phyloP scores from a whole-genome alignment of 2,113 vertebrate genomes.

The Hymenochirus boettgeri region DNA sequence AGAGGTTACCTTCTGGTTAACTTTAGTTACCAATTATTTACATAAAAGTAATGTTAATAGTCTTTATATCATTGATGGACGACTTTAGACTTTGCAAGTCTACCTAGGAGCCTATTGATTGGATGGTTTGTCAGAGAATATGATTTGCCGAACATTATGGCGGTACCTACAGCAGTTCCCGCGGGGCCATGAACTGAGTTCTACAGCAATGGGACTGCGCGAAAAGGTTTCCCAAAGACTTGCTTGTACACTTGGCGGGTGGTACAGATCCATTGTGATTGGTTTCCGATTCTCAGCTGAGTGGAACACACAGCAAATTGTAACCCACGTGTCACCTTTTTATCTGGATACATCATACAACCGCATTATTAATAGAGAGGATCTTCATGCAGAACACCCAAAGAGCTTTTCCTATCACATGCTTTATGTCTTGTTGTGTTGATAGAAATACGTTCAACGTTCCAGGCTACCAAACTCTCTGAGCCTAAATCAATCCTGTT shows the following conservation, averaged over 20 bases:
- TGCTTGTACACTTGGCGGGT: not conserved
- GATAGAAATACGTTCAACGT: too few relatives aligned
- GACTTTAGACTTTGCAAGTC: too few relatives aligned
- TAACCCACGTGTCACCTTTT: not conserved
- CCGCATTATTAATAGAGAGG: not conserved
- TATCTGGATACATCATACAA: not conserved
- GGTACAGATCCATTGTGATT: not conserved
- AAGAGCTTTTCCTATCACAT: conserved; percentile 3
- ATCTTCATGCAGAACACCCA: not conserved
- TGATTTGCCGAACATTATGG: too few relatives aligned
- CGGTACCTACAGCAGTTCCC: too few relatives aligned
- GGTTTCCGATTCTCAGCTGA: not conserved
- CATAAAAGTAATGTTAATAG: too few relatives aligned
- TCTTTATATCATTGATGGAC: too few relatives aligned
- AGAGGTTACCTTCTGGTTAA: too few relatives aligned
- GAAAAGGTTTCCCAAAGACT: not conserved
- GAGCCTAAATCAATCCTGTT: not conserved
- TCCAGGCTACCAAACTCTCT: not conserved
- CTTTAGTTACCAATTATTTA: too few relatives aligned
- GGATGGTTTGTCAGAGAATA: too few relatives aligned
- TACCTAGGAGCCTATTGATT: too few relatives aligned
- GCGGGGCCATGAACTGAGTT: too few relatives aligned
- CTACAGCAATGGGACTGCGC: too few relatives aligned
- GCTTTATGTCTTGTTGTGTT: not conserved
- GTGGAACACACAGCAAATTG: not conserved